These are phyloP conservation scores for Antheraea yamamai DNA, from an alignment of 2,888 invertebrate species.

Conservation along the genomic window DNA sequence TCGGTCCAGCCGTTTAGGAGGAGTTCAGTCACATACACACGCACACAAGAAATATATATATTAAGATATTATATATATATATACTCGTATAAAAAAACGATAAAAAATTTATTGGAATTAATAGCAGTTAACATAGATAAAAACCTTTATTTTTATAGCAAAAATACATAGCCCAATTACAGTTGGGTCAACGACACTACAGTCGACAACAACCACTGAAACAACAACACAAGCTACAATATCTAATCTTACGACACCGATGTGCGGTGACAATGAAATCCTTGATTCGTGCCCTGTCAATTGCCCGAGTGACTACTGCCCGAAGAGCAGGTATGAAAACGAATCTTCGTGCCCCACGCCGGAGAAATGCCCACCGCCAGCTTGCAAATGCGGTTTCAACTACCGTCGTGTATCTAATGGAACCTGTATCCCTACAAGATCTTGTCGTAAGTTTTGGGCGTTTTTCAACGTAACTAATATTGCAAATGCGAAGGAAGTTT, in stretches of 20 bases:
- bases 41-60: too few species aligned
- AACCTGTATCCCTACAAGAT: constrained; percentile 44
- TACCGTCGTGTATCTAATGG: constrained; percentile 44
- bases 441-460: constrained; percentile 19
- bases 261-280: constrained; percentile 41
- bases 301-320: constrained; percentile 49
- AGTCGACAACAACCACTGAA: neutral
- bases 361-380: constrained; percentile 40
- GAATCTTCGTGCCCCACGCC: constrained; percentile 33
- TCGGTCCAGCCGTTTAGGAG: too few species aligned
- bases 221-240: neutral
- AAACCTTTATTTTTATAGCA: neutral
- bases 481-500: neutral
- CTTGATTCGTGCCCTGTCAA: constrained; percentile 42
- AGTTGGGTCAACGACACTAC: neutral
- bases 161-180: neutral
- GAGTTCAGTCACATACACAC: too few species aligned
- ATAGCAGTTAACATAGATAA: neutral
- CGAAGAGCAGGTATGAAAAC: constrained; percentile 33
- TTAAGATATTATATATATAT: too few species aligned
- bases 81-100: neutral
- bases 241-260: neutral
- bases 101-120: neutral
- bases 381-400: constrained; percentile 53
- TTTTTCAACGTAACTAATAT: neutral